Evolutionary conservation across 2,113 vertebrate species (phyloP).

Genomic region (Myanophis thanlyinensis): DNA sequence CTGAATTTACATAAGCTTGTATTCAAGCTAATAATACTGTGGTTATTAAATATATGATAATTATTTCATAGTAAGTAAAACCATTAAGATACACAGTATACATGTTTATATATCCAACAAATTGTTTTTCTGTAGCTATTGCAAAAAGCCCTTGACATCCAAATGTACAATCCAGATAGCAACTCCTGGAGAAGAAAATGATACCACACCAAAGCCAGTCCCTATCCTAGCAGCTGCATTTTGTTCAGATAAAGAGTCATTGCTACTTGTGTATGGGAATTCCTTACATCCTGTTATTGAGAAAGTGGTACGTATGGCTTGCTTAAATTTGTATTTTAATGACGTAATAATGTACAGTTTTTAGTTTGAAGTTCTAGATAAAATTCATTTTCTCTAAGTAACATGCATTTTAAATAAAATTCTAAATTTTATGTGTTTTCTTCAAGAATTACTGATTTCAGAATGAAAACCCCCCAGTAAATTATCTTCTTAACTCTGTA

Average conservation of each 20-base stretch:
- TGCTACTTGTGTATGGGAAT: constrained; percentile 88
- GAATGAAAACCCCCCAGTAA: neutral
- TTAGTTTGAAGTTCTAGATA: neutral
- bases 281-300: constrained; percentile 90
- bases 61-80: neutral
- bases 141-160: constrained; percentile 92
- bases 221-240: constrained; percentile 86
- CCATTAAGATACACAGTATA: neutral
- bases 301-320: constrained; percentile 77
- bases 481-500: neutral
- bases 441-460: neutral
- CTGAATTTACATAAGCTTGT: neutral
- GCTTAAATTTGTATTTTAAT: neutral
- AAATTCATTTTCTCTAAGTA: neutral
- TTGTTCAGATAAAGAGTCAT: constrained; percentile 73
- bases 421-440: neutral
- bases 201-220: constrained; percentile 81
- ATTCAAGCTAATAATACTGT: neutral
- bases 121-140: constrained; percentile 72
- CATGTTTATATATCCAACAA: constrained; percentile 15
- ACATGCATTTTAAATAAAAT: neutral
- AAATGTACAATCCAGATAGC: constrained; percentile 90
- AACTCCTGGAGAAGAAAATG: constrained; percentile 75
- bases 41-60: neutral
- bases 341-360: neutral